Base-by-base conservation (phyloP, 2,113 vertebrate genomes). In the Colossoma macropomum region DNA sequence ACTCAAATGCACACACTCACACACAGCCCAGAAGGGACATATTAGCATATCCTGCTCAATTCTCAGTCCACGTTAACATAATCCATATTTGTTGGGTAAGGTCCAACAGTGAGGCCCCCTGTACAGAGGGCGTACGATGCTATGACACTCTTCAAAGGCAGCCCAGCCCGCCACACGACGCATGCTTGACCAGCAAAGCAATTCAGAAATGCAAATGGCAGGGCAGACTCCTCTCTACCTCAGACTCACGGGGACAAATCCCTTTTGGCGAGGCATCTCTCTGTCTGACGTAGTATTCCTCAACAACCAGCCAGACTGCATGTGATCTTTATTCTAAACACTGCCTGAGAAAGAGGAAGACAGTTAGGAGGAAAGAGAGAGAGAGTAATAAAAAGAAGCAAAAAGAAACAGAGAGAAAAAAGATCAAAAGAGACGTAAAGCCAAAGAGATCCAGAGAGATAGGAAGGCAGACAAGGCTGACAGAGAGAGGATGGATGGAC, bases 41-140 rank as follows among this genome's bases (percentile, higher is more conserved):
- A 99, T 99, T 99, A 98, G 96, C 97, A 99, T 99, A 98, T 95
- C 91, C 96, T 97, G 94, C 92, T 98, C 97, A 97, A 98, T 96
- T 96, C 96, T 94, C 94, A 96, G 96, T 94, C 94, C 93, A 93
- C 95, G 97, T 99, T 97, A 98, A 98, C 97, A 98, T 98, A 98
- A 99, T 99, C 98, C 97, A 99, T 99, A 99, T 98, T 98, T 98
- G 97, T 92, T 98, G 98, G 96, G 96, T 95, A 95, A 97, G 96
- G 96, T 97, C 97, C 96, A 97, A 93, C 95, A 96, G 94, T 94
- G 83, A 96, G 95, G 91, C 93, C 89, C 63, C 92, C 66, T 93
- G 93, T 96, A 93, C 94, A 95, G 95, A 88, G 89, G 93, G 95
- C 96, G 97, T 93, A 95, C 96, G 96, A 94, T 87, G 90, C 89